Base-by-base conservation (phyloP, 2,888 invertebrate species). In the Drosophila austrosaltans region DNA sequence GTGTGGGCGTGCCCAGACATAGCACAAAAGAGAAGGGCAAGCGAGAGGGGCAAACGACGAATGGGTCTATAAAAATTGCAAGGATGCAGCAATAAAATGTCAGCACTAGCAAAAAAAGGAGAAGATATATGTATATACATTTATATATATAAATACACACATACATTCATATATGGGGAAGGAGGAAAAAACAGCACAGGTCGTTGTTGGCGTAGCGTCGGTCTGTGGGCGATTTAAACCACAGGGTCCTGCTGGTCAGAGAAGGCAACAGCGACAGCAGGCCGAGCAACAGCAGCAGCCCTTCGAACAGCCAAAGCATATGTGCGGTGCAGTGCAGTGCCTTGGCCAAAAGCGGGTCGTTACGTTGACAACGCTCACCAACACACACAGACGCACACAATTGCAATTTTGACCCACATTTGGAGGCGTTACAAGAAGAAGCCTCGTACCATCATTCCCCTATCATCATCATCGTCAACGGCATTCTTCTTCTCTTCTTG, bases 31-130 rank as follows among this genome's bases (percentile, higher is more conserved):
- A 8, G 36, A 36, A 36, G 8, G 36, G 56, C 16, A 36, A 36
- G 53, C 25, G 42, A n/a, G 53, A 40, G 36, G 7, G 16, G 22
- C 30, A 30, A 5, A 75, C 64, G 76, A 79, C 59, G 72, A 79
- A 82, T 69, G 76, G 63, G 81, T 88, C 84, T 81, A 83, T 83
- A 83, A 81, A 83, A 88, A 81, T 76, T 86, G 89, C 83, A 87
- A 88, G 83, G 83, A 83, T 88, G 84, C 83, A 88, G 87, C 89
- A 86, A 88, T 83, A 83, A 83, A 83, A 73, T 80, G 76, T 76
- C 66, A 66, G 72, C 74, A 69, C 65, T 70, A 36, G 10, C 67
- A 65, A 81, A 75, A n/a, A 54, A 65, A 66, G 70, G 68, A 60
- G 75, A 75, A 77, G 56, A 63, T 65, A 60, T 80, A 68, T 72